Evolutionary conservation across 2,113 vertebrate species (phyloP).

Genomic region (Syngnathus scovelli): DNA sequence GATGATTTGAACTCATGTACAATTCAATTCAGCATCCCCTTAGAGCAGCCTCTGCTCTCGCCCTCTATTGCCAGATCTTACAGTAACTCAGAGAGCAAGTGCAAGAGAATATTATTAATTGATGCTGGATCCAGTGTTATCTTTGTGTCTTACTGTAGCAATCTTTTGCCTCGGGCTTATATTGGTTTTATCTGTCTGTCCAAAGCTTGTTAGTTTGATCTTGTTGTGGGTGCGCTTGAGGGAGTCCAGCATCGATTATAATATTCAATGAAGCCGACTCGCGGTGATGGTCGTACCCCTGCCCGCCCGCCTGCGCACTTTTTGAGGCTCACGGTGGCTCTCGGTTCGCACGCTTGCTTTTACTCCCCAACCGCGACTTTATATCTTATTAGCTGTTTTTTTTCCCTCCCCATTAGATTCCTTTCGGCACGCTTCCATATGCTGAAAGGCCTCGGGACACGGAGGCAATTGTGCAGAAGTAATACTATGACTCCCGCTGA

Average conservation of each 20-base stretch:
- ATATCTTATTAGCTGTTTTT: conserved; percentile 46
- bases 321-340: conserved; percentile 32
- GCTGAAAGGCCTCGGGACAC: conserved; percentile 45
- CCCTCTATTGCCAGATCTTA: conserved; percentile 10
- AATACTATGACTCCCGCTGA: conserved; percentile 56
- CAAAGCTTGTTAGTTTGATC: conserved; percentile 7
- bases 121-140: conserved; percentile 29
- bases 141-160: conserved; percentile 16
- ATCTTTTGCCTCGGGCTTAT: conserved; percentile 19
- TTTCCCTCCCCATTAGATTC: conserved; percentile 23
- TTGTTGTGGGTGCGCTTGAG: conserved; percentile 15
- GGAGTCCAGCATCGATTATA: conserved; percentile 2
- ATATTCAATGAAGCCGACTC: conserved; percentile 20
- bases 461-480: conserved; percentile 57
- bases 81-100: conserved; percentile 36
- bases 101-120: conserved; percentile 50
- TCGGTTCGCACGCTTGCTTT: conserved; percentile 40
- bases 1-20: neutral
- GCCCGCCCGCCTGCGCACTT: conserved; percentile 3
- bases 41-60: neutral
- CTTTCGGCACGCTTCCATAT: conserved; percentile 44
- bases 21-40: neutral
- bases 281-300: conserved; percentile 15
- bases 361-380: conserved; percentile 34
- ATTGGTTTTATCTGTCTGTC: conserved; percentile 17